Percentiles rank a stretch among this genome's conserved stretches.
phyloP scores from a whole-genome alignment of 2,113 vertebrate species.

The Eudyptes chrysolophus region DNA sequence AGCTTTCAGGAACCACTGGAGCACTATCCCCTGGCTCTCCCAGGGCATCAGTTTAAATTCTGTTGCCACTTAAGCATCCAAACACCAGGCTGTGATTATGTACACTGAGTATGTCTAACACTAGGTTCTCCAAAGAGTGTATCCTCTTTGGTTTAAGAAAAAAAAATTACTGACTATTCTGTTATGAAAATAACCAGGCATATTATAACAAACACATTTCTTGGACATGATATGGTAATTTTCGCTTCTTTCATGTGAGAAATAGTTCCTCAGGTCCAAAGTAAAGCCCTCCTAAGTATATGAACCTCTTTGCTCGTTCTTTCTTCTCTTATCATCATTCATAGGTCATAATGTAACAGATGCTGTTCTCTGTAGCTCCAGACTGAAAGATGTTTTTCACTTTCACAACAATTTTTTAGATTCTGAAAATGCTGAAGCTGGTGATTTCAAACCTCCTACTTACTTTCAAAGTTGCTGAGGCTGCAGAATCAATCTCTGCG shows the following conservation, averaged over 20 bases:
- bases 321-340: neutral
- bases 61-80: neutral
- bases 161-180: neutral
- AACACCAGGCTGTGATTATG: neutral
- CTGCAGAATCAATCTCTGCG: neutral
- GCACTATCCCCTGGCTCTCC: neutral
- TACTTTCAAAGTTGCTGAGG: conserved; percentile 4
- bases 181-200: neutral
- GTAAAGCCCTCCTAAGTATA: neutral
- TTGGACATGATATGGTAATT: neutral
- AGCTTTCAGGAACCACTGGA: neutral
- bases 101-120: neutral
- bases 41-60: neutral
- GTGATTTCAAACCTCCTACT: conserved; percentile 5
- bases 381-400: neutral
- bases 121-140: neutral
- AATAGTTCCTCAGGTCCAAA: neutral
- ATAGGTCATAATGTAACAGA: neutral
- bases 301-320: neutral
- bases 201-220: neutral
- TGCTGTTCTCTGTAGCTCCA: neutral
- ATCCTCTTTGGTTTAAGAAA: neutral
- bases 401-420: neutral
- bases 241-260: neutral
- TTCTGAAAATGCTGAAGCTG: conserved; percentile 4